Percentiles rank a stretch among this genome's conserved stretches.
phyloP scores from a whole-genome alignment of 1,140 invertebrate genomes.

The Spodoptera litura region DNA sequence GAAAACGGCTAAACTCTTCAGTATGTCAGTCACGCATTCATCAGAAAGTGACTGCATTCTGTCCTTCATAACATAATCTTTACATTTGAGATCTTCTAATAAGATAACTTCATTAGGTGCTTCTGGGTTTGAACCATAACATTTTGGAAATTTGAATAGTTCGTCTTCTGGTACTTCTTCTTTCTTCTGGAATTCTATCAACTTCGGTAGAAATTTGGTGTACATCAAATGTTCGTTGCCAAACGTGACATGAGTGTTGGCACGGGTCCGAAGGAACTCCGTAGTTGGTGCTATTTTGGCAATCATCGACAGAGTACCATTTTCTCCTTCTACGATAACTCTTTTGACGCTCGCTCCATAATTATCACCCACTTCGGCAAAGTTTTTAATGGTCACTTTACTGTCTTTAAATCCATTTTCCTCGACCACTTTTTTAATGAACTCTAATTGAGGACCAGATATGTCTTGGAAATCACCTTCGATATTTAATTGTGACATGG shows the following conservation, averaged over 20 bases:
- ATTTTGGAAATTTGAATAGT: slow-evolving; percentile 48
- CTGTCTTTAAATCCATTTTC: slow-evolving; percentile 51
- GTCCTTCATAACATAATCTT: slow-evolving; percentile 77
- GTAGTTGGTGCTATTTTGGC: slow-evolving; percentile 11
- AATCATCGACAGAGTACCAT: slow-evolving; percentile 45
- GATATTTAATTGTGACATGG: neutral
- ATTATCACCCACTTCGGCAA: slow-evolving; percentile 57
- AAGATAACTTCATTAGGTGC: slow-evolving; percentile 66
- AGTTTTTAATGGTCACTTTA: slow-evolving; percentile 49
- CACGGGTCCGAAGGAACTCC: neutral
- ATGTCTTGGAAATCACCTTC: slow-evolving; percentile 43
- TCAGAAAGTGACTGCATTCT: slow-evolving; percentile 19
- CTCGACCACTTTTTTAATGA: slow-evolving; percentile 47
- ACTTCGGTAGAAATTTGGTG: slow-evolving; percentile 35
- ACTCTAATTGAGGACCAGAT: slow-evolving; percentile 48
- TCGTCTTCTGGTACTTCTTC: slow-evolving; percentile 54
- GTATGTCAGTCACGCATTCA: too few relatives aligned
- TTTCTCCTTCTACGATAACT: neutral
- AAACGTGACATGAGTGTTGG: neutral
- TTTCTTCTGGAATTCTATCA: slow-evolving; percentile 67
- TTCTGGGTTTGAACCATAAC: slow-evolving; percentile 67
- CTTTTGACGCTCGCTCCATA: slow-evolving; percentile 45
- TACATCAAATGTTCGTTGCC: slow-evolving; percentile 34
- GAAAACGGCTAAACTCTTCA: slow-evolving; percentile 76
- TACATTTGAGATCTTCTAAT: slow-evolving; percentile 55